A percentile compares a stretch with the other conserved stretches of the same genome.
phyloP scores from a whole-genome alignment of 2,888 invertebrate genomes.

The Lissocephala sabroskyi region DNA sequence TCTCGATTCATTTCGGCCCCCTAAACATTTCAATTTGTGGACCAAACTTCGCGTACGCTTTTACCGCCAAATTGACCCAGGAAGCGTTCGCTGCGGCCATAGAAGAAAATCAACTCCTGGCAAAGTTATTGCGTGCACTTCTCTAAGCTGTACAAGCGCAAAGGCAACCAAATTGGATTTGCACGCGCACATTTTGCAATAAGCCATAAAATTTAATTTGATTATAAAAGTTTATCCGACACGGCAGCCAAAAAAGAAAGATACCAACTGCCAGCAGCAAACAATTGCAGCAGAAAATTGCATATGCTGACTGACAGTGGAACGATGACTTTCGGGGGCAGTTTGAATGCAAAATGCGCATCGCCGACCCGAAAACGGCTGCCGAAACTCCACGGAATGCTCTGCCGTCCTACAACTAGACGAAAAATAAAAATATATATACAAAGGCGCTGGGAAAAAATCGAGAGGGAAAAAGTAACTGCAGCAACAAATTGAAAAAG shows the following conservation, averaged over 20 bases:
- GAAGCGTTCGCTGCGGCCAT: background rate
- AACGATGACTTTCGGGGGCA: constrained; percentile 19
- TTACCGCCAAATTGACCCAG: too few species aligned
- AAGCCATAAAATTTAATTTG: constrained; percentile 63
- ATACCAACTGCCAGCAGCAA: constrained; percentile 15
- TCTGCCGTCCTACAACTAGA: background rate
- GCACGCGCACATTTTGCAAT: constrained; percentile 57
- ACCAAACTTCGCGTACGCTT: too few species aligned
- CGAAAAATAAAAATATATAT: background rate
- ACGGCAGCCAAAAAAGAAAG: constrained; percentile 20
- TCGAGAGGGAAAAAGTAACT: constrained; percentile 12
- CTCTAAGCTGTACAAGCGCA: background rate
- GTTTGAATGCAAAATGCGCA: constrained; percentile 52
- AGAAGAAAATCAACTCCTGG: background rate
- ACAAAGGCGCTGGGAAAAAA: constrained; percentile 3
- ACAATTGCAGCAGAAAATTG: constrained; percentile 27
- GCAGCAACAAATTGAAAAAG: constrained; percentile 37
- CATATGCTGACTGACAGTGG: constrained; percentile 41
- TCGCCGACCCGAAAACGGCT: constrained; percentile 11
- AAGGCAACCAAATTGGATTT: constrained; percentile 47
- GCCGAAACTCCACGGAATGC: constrained; percentile 21
- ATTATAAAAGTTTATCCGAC: constrained; percentile 59
- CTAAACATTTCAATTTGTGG: too few species aligned
- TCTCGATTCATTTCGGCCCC: too few species aligned
- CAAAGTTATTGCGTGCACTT: background rate